These are phyloP conservation scores for Oxyscelio sp. DNA, from an alignment of 2,888 invertebrate genomes.

Conservation along the genomic window DNA sequence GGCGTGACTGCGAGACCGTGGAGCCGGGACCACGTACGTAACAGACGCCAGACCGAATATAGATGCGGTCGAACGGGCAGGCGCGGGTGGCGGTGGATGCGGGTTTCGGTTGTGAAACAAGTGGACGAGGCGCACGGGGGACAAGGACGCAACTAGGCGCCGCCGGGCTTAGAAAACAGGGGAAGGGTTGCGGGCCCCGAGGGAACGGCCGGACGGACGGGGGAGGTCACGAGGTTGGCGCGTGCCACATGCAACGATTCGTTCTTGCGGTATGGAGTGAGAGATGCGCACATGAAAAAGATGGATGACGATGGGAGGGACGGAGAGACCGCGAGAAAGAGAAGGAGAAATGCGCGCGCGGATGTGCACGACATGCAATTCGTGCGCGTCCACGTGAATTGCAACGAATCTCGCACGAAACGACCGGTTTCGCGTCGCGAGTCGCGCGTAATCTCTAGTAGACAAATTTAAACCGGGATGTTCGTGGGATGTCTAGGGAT, in stretches of 20 bases:
- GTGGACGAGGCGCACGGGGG: constrained; percentile 78
- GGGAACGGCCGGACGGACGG: constrained; percentile 43
- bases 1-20: constrained; percentile 57
- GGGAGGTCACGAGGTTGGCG: constrained; percentile 86
- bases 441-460: background rate
- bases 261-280: constrained; percentile 75
- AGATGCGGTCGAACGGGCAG: constrained; percentile 69
- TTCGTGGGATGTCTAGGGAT: no score
- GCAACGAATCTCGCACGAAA: background rate
- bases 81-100: constrained; percentile 61
- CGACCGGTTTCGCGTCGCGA: background rate
- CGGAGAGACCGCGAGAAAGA: constrained; percentile 9
- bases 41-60: constrained; percentile 63
- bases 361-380: constrained; percentile 29
- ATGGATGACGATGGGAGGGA: constrained; percentile 20
- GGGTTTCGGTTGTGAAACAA: constrained; percentile 84
- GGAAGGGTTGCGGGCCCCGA: constrained; percentile 72
- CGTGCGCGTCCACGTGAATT: constrained; percentile 14
- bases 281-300: constrained; percentile 50
- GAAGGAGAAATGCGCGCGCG: constrained; percentile 17
- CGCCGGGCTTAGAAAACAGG: constrained; percentile 56
- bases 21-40: constrained; percentile 69
- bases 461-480: no score
- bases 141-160: constrained; percentile 52
- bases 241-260: constrained; percentile 88